Percentiles rank a stretch among this genome's conserved stretches.
Evolutionary conservation across 2,113 vertebrate species (phyloP).

Genomic region (Pycnonotus jocosus): DNA sequence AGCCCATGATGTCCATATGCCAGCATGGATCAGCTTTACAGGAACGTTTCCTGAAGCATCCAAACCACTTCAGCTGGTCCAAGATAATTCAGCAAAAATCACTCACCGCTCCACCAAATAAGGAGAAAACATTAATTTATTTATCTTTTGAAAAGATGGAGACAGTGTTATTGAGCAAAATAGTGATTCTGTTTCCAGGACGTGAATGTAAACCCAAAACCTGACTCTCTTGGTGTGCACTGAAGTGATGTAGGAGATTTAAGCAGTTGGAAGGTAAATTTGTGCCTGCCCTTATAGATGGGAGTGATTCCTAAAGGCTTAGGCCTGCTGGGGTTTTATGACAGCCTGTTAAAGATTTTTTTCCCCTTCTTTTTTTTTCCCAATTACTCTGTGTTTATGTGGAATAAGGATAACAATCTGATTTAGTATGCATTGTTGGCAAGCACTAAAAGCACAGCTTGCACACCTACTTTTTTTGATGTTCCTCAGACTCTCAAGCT

Average conservation of each 20-base stretch:
- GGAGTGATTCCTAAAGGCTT: neutral
- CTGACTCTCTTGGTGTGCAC: neutral
- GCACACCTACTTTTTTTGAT: neutral
- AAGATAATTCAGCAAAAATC: neutral
- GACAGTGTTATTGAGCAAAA: neutral
- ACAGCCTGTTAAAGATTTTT: neutral
- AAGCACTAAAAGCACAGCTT: neutral
- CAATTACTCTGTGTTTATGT: neutral
- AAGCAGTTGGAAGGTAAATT: neutral
- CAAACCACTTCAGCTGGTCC: neutral
- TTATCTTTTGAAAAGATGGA: neutral
- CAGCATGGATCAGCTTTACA: neutral
- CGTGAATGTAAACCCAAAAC: neutral
- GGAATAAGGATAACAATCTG: neutral
- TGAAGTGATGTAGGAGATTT: neutral
- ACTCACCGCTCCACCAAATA: neutral
- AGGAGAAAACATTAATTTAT: neutral
- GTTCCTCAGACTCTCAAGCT: neutral
- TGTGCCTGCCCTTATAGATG: neutral
- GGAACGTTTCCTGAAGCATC: neutral
- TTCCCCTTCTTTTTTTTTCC: neutral
- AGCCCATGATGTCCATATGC: neutral
- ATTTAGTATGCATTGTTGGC: neutral
- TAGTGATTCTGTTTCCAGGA: neutral
- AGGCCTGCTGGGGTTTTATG: neutral